phyloP scores from a whole-genome alignment of 2,113 vertebrate species.

The Crotalus horridus region DNA sequence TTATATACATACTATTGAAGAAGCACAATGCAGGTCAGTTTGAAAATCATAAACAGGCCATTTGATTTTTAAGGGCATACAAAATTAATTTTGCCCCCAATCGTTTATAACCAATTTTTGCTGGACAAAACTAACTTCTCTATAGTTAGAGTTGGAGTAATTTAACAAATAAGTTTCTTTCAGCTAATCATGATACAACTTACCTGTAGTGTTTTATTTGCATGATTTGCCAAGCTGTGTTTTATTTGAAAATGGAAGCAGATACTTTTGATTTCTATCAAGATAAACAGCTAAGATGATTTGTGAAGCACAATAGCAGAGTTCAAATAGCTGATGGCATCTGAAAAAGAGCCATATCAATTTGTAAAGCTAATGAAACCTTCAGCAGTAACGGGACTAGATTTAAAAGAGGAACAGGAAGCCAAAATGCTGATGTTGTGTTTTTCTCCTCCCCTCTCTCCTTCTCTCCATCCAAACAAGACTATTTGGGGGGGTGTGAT shows the following conservation, averaged over 20 bases:
- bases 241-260: neutral
- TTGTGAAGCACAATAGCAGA: conserved; percentile 38
- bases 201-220: neutral
- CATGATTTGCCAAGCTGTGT: neutral
- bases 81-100: neutral
- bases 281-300: conserved; percentile 24
- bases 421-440: conserved; percentile 33
- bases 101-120: neutral
- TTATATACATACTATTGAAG: neutral
- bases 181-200: neutral
- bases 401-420: conserved; percentile 52
- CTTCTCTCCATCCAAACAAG: conserved; percentile 38
- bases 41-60: neutral
- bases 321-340: conserved; percentile 38
- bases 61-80: neutral
- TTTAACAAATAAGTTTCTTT: neutral
- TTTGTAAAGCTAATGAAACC: conserved; percentile 36
- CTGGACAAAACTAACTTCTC: neutral
- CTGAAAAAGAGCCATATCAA: conserved; percentile 21
- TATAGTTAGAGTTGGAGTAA: neutral
- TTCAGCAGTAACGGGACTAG: conserved; percentile 31
- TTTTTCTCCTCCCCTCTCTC: neutral
- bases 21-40: neutral
- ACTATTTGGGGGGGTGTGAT: conserved; percentile 51
- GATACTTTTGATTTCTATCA: neutral